Evolutionary conservation across 1,140 invertebrate genomes (phyloP).

Genomic region (Mercenaria mercenaria): DNA sequence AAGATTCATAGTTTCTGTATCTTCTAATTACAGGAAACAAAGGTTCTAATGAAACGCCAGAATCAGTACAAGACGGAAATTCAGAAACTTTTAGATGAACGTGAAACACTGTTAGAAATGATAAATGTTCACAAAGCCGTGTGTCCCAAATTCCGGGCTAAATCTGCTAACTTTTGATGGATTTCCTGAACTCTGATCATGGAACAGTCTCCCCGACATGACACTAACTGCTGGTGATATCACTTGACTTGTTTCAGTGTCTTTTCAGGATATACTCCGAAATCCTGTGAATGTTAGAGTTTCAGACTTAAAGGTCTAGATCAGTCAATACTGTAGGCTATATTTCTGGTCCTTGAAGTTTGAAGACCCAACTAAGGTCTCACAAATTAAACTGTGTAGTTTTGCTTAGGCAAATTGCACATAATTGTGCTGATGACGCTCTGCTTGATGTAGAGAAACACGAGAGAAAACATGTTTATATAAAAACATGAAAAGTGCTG

Average conservation of each 20-base stretch:
- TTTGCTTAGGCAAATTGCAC: too few relatives aligned
- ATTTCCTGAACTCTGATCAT: neutral
- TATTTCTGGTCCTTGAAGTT: too few relatives aligned
- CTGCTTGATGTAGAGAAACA: too few relatives aligned
- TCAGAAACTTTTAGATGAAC: slow-evolving; percentile 69
- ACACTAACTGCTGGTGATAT: neutral
- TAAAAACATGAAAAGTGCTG: too few relatives aligned
- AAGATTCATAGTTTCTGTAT: neutral
- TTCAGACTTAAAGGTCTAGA: neutral
- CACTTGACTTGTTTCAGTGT: neutral
- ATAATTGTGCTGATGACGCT: too few relatives aligned
- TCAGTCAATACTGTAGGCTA: too few relatives aligned
- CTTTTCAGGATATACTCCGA: neutral
- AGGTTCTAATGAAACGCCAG: slow-evolving; percentile 71
- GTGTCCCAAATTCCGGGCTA: slow-evolving; percentile 68
- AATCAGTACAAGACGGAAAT: slow-evolving; percentile 68
- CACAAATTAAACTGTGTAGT: too few relatives aligned
- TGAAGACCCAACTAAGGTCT: too few relatives aligned
- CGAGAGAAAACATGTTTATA: too few relatives aligned
- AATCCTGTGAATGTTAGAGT: too few relatives aligned
- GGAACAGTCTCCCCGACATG: neutral
- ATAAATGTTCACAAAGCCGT: slow-evolving; percentile 73
- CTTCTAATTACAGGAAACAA: slow-evolving; percentile 66
- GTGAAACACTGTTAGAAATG: slow-evolving; percentile 73
- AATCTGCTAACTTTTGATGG: neutral